Conservation (phyloP, 2,113 vertebrate species). For the Anoura caudifer region DNA sequence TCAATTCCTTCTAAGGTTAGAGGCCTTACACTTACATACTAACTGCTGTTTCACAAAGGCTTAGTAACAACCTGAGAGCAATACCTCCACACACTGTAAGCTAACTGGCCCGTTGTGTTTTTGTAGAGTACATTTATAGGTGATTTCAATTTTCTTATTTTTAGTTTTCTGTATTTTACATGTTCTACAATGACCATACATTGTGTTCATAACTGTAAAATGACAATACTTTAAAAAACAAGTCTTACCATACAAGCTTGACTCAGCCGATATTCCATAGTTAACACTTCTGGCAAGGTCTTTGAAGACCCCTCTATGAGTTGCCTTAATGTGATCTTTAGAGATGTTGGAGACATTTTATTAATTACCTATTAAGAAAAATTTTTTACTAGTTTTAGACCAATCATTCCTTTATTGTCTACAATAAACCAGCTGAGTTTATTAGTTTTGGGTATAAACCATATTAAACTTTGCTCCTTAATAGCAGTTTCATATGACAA, state of each 20-base stretch:
- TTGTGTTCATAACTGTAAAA: background rate
- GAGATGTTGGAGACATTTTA: conserved; percentile 95
- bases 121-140: background rate
- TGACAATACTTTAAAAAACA: background rate
- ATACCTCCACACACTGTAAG: background rate
- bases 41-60: background rate
- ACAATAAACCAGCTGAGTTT: background rate
- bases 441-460: background rate
- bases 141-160: conserved; percentile 19
- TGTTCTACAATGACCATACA: background rate
- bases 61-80: background rate
- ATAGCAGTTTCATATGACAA: background rate
- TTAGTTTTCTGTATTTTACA: background rate
- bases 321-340: conserved; percentile 92
- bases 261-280: conserved; percentile 93
- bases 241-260: conserved; percentile 93
- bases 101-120: background rate
- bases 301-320: conserved; percentile 86
- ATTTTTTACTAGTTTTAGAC: background rate
- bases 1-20: background rate
- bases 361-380: conserved; percentile 82
- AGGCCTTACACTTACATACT: background rate
- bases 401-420: background rate
- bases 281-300: conserved; percentile 89
- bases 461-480: background rate